Base-by-base conservation (phyloP, 2,888 invertebrate species). In the Drosophila meridionalis region DNA sequence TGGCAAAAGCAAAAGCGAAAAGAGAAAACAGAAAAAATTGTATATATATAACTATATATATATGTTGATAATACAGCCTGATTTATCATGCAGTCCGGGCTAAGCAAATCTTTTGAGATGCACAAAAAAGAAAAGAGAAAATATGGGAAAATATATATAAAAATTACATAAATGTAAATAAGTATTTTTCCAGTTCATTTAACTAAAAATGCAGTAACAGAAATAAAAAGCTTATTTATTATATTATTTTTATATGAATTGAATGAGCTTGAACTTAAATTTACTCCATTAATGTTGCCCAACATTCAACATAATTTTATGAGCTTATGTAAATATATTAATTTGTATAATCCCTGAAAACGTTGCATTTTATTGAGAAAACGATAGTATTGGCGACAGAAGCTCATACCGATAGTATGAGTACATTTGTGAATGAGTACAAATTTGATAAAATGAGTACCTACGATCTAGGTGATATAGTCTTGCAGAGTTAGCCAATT, bases 81-180 rank as follows among this genome's bases (percentile, higher is more conserved):
- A 85, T 86, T 85, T 85, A 85, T 73, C 70, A 80, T 79, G 82
- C 79, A n/a, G 53, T 43, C 48, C 57, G 57, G 62, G 73, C 52
- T 66, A 73, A 71, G 48, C 36, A 52, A 59, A 65, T 56, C 77
- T 70, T 78, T 82, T 40, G 77, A 80, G 77, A 67, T 73, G 70
- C 82, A 47, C 55, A 69, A 30, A 40, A 20, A 47, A 69, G 71
- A 28, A 56, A 42, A 40, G 28, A 11, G 60, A 48, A 68, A 67
- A 36, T 32, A 30, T 28, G 97, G 97, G 97, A 14, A 12, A 26
- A 53, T n/a, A 50, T n/a, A 5, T n/a, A n/a, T 93, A 97, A 97
- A 53, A 32, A 34, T 34, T 20, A 94, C 52, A 2, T 48, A n/a
- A 14, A 14, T 30, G 2, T 42, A 58, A 36, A 20, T 43, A 11